phyloP scores from a whole-genome alignment of 2,888 invertebrate genomes.

The Eristalis pertinax region DNA sequence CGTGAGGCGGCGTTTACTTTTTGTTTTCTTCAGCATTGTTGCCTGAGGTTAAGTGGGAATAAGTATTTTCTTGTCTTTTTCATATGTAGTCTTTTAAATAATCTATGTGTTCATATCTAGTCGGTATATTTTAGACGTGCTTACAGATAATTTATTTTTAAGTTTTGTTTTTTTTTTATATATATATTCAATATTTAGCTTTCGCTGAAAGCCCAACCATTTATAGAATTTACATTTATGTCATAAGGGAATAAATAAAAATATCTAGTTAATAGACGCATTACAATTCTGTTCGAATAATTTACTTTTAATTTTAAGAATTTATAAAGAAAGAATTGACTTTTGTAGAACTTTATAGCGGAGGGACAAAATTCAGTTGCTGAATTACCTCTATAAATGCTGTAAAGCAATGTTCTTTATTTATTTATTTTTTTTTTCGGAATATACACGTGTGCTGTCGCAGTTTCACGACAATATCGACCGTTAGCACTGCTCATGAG shows the following conservation, averaged over 20 bases:
- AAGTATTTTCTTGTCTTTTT: slow-evolving; percentile 41
- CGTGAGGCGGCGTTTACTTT: slow-evolving; percentile 97
- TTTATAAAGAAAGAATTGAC: not conserved
- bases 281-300: slow-evolving; percentile 22
- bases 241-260: slow-evolving; percentile 51
- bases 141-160: slow-evolving; percentile 23
- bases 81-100: slow-evolving; percentile 8
- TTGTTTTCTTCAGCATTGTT: slow-evolving; percentile 99
- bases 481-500: too few relatives aligned
- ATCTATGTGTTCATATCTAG: slow-evolving; percentile 6
- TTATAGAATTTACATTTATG: slow-evolving; percentile 48
- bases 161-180: not conserved
- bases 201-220: slow-evolving; percentile 53
- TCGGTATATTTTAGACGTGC: not conserved
- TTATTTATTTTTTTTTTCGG: too few relatives aligned
- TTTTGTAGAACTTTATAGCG: not conserved
- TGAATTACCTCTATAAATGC: too few relatives aligned
- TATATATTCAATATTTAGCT: slow-evolving; percentile 10
- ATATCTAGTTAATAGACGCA: slow-evolving; percentile 65
- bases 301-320: not conserved
- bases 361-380: too few relatives aligned
- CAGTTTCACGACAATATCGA: too few relatives aligned
- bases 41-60: slow-evolving; percentile 85
- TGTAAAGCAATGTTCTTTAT: too few relatives aligned
- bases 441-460: too few relatives aligned